phyloP scores from a whole-genome alignment of 2,797 vertebrate species.

The Australoheros facetus region DNA sequence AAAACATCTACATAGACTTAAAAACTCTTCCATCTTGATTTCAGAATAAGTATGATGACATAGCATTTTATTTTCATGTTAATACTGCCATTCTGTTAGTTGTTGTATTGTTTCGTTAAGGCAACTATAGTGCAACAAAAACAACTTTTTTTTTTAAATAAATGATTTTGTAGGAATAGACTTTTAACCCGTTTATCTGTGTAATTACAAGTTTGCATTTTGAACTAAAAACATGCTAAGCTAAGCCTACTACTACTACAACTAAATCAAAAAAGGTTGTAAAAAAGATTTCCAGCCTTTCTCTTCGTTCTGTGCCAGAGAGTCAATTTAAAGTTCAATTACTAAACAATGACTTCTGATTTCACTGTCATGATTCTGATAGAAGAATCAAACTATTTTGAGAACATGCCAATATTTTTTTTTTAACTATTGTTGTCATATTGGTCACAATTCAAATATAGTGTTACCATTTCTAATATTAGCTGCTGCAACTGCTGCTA shows the following conservation, averaged over 20 bases:
- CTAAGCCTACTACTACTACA: no score
- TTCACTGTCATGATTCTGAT: neutral
- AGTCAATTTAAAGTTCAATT: neutral
- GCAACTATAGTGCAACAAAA: neutral
- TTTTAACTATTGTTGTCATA: neutral
- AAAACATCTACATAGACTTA: conserved; percentile 48
- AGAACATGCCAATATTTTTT: neutral
- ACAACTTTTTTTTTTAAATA: neutral
- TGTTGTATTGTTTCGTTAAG: neutral
- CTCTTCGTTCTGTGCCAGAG: neutral
- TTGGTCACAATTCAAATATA: neutral
- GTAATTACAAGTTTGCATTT: neutral
- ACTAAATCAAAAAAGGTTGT: neutral
- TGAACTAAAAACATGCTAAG: neutral
- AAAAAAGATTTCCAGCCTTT: neutral
- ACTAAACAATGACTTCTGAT: neutral
- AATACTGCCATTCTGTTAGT: neutral
- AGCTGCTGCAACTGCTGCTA: neutral
- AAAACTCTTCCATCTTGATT: conserved; percentile 26
- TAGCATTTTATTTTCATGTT: conserved; percentile 21
- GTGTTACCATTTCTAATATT: neutral
- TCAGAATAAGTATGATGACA: conserved; percentile 42
- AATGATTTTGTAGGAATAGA: neutral
- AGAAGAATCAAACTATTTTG: neutral
- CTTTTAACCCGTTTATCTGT: no score